Conservation (phyloP, 2,888 invertebrate genomes). For the Entomobrya multifasciata region DNA sequence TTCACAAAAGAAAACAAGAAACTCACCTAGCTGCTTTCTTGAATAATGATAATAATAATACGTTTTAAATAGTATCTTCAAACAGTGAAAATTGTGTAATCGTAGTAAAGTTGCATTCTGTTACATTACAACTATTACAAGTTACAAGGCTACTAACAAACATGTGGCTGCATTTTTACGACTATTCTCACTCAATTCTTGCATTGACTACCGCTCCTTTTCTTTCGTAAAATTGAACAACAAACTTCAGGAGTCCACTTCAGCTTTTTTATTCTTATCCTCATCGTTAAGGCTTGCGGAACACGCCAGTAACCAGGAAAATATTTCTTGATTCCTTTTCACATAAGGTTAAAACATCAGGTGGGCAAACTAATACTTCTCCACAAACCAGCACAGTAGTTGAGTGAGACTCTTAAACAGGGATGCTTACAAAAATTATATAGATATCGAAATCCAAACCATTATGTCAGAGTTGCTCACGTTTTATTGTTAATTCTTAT, state of each 20-base stretch:
- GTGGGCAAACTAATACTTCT: conserved; percentile 18
- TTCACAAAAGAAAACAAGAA: too few species aligned
- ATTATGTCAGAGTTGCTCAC: conserved; percentile 63
- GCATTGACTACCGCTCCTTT: not conserved
- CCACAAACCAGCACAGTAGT: not conserved
- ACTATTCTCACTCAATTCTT: conserved; percentile 5
- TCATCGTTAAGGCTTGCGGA: too few species aligned
- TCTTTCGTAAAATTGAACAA: not conserved
- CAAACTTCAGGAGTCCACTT: too few species aligned
- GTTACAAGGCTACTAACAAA: conserved; percentile 6
- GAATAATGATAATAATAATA: conserved; percentile 54
- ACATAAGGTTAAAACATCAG: conserved; percentile 23
- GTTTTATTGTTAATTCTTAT: conserved; percentile 56
- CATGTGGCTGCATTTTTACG: conserved; percentile 45
- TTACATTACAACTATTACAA: not conserved
- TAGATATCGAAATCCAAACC: conserved; percentile 40
- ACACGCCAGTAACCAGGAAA: too few species aligned
- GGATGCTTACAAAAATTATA: too few species aligned
- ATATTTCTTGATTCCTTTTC: conserved; percentile 12
- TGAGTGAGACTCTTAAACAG: not conserved
- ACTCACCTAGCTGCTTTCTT: conserved; percentile 56
- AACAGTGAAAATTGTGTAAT: conserved; percentile 58
- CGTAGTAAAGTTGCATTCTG: conserved; percentile 41
- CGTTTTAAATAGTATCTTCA: conserved; percentile 62
- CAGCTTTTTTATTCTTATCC: not conserved